Evolutionary conservation across 2,888 invertebrate genomes (phyloP).

Genomic region (Ophion obscuratus): DNA sequence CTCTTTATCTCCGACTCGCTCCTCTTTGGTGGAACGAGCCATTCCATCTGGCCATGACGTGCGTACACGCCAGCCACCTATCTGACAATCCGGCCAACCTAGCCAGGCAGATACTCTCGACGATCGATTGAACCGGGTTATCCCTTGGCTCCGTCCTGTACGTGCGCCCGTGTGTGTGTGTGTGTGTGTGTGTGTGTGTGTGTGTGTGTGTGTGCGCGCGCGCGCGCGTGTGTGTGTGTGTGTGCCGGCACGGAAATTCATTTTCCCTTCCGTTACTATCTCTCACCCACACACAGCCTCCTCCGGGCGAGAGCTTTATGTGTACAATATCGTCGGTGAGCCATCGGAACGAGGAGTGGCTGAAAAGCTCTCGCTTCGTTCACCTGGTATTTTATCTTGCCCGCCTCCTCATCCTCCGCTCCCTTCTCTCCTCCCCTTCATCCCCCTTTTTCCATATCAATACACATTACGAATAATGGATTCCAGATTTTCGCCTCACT

Average conservation of each 20-base stretch:
- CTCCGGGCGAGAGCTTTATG: conserved; percentile 10
- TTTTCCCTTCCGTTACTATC: conserved; percentile 73
- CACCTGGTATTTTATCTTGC: conserved; percentile 48
- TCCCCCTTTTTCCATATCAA: conserved; percentile 23
- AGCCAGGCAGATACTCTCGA: conserved; percentile 64
- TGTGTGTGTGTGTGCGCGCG: neutral
- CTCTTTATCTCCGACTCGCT: conserved; percentile 35
- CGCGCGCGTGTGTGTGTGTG: conserved; percentile 52
- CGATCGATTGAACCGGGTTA: conserved; percentile 81
- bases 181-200: neutral
- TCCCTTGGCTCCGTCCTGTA: conserved; percentile 64
- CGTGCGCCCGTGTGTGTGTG: conserved; percentile 58
- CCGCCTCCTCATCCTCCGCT: neutral
- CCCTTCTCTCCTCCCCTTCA: conserved; percentile 7
- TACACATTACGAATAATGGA: conserved; percentile 53
- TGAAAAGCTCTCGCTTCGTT: conserved; percentile 52
- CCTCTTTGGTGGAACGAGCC: conserved; percentile 44
- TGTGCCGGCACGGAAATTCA: conserved; percentile 76
- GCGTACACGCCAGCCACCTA: conserved; percentile 52
- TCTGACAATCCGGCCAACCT: conserved; percentile 54
- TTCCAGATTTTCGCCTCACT: conserved; percentile 40
- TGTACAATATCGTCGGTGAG: conserved; percentile 32
- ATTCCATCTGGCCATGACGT: conserved; percentile 48
- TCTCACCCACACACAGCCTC: conserved; percentile 24
- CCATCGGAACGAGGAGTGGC: conserved; percentile 33